phyloP scores from a whole-genome alignment of 2,888 invertebrate species.

The Plagodis pulveraria region DNA sequence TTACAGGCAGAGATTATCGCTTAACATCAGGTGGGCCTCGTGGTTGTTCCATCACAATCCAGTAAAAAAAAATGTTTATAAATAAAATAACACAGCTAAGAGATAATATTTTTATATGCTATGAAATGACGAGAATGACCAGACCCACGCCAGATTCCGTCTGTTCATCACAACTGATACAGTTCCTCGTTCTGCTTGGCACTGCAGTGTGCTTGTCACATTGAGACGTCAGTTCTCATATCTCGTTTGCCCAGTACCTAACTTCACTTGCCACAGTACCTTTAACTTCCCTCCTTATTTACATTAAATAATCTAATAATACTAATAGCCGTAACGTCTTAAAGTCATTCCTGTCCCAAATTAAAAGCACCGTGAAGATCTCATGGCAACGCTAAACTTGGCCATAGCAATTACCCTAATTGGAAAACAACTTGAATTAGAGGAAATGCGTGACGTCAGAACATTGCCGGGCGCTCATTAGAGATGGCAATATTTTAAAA shows the following conservation, averaged over 20 bases:
- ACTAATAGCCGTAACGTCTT: constrained; percentile 22
- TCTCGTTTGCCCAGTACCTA: background rate
- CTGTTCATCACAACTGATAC: too few relatives aligned
- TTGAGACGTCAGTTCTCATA: too few relatives aligned
- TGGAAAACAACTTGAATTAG: constrained; percentile 44
- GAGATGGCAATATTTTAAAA: constrained; percentile 13
- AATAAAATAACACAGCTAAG: too few relatives aligned
- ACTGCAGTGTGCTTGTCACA: too few relatives aligned
- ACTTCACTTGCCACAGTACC: background rate
- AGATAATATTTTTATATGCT: too few relatives aligned
- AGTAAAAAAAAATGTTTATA: too few relatives aligned
- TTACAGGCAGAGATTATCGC: too few relatives aligned
- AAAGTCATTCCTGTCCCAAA: constrained; percentile 34
- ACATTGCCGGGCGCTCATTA: constrained; percentile 24
- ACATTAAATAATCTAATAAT: constrained; percentile 1
- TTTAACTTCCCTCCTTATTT: background rate
- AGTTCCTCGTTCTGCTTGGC: too few relatives aligned
- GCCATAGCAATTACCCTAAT: constrained; percentile 39
- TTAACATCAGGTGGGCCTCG: too few relatives aligned
- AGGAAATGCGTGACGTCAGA: constrained; percentile 36
- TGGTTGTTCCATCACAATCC: too few relatives aligned
- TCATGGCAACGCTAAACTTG: constrained; percentile 34
- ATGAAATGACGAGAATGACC: too few relatives aligned
- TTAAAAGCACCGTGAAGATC: constrained; percentile 38
- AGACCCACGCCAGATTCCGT: too few relatives aligned